A percentile compares a stretch with the other conserved stretches of the same genome.
Conservation (phyloP, 1,140 invertebrate species). For the Diachasma alloeum region DNA sequence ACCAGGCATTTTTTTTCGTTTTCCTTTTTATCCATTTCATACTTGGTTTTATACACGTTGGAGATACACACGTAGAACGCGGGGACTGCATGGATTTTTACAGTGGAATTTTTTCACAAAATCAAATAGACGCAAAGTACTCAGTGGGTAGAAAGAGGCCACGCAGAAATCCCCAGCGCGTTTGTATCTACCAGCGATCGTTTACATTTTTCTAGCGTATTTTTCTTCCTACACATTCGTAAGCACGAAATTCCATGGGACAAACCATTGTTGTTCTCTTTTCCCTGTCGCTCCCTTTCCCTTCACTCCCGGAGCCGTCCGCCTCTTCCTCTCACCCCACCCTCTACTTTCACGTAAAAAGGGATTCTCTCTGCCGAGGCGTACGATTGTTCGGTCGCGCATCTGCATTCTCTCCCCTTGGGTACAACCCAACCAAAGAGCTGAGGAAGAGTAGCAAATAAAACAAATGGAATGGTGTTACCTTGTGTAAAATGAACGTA, state of each 20-base stretch:
- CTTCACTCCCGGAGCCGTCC: neutral
- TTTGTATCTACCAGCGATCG: conserved; percentile 17
- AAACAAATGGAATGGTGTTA: conserved; percentile 17
- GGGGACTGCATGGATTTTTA: conserved; percentile 3
- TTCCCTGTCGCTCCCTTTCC: neutral
- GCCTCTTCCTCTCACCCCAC: neutral
- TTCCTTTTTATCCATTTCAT: neutral
- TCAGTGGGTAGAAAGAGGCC: neutral
- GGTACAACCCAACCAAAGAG: neutral
- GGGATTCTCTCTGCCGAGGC: neutral
- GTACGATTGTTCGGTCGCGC: conserved; percentile 20
- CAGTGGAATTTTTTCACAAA: conserved; percentile 17
- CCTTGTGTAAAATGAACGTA: conserved; percentile 18
- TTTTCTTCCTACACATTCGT: conserved; percentile 6
- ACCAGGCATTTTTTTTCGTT: neutral
- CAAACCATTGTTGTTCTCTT: neutral
- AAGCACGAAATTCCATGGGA: conserved; percentile 21
- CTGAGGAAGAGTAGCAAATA: neutral
- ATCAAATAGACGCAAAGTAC: conserved; percentile 24
- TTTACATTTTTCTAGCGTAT: conserved; percentile 25
- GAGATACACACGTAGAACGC: neutral
- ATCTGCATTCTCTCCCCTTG: conserved; percentile 12
- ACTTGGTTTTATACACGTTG: neutral
- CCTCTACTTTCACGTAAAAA: conserved; percentile 13
- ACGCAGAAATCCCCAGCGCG: neutral